Base-by-base conservation (phyloP, 2,888 invertebrate genomes). In the Ornithoptera alexandrae region DNA sequence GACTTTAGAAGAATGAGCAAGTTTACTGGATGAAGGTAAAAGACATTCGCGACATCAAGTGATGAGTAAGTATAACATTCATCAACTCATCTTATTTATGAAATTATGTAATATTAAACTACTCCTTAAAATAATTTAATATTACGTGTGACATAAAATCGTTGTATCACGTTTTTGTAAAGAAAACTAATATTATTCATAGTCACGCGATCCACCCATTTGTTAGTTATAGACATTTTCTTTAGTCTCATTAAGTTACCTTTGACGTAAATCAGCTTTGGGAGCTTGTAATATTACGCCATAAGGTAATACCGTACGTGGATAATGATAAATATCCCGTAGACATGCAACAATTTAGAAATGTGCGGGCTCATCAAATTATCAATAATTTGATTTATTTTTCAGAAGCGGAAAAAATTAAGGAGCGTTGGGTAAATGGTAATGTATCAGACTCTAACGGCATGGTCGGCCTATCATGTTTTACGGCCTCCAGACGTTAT, bases 311-410 rank as follows among this genome's bases (percentile, higher is more conserved):
- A 61, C 63, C 63, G 63, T 67, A 67, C 64, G 64, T 67, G 63
- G 70, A 70, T 70, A 70, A 60, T 74, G 75, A 75, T 72, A 72
- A 74, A 77, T 75, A 74, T 61, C 65, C 61, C 60, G 12, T 62
- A 71, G 73, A 72, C 77, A 77, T 75, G 77, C 74, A 73, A 75
- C 71, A 71, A 74, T 73, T 75, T 75, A 58, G 66, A 61, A 68
- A 70, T 71, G 72, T 71, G 64, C 46, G n/a, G 62, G 53, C n/a
- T 59, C 30, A 39, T 66, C 42, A 46, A 65, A 62, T 65, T 58
- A n/a, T 56, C 8, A 56, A 56, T 56, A 56, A 56, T 4, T 46
- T 46, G 56, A 56, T 20, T 56, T 20, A 20, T 20, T 20, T 56
- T 56, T 56, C 56, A 46, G 46, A 12, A 46, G 15, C 15, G 46